phyloP scores from a whole-genome alignment of 2,113 vertebrate species.

The Sorex fumeus region DNA sequence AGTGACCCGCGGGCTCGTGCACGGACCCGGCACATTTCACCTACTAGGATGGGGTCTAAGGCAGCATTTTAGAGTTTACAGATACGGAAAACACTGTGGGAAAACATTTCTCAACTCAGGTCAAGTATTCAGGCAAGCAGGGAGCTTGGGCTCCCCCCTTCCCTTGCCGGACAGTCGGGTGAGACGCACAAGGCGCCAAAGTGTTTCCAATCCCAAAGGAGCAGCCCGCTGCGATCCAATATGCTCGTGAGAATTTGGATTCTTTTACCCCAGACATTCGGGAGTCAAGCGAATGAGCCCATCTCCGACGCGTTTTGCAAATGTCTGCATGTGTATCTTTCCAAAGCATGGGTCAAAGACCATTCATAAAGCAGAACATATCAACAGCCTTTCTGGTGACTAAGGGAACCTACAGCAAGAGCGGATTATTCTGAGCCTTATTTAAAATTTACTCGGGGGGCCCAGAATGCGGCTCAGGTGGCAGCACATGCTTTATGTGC shows the following conservation, averaged over 20 bases:
- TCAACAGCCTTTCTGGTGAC: conserved; percentile 19
- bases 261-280: background rate
- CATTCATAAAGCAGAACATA: conserved; percentile 12
- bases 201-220: background rate
- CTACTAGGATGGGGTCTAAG: background rate
- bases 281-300: background rate
- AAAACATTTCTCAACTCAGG: background rate
- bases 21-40: background rate
- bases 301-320: conserved; percentile 6
- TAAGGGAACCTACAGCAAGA: background rate
- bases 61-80: background rate
- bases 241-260: background rate
- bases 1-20: background rate
- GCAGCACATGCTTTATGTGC: background rate
- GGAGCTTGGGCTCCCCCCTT: background rate
- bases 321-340: conserved; percentile 16
- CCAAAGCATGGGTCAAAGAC: background rate
- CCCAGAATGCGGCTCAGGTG: background rate
- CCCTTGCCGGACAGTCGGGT: background rate
- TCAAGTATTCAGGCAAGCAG: background rate
- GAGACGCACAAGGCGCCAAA: conserved; percentile 14
- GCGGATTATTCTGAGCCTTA: background rate
- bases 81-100: background rate
- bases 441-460: conserved; percentile 36
- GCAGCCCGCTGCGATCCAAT: background rate